Percentiles rank a stretch among this genome's conserved stretches.
These are phyloP conservation scores for Macquaria australasica DNA, from an alignment of 2,113 vertebrate species.

Conservation along the genomic window DNA sequence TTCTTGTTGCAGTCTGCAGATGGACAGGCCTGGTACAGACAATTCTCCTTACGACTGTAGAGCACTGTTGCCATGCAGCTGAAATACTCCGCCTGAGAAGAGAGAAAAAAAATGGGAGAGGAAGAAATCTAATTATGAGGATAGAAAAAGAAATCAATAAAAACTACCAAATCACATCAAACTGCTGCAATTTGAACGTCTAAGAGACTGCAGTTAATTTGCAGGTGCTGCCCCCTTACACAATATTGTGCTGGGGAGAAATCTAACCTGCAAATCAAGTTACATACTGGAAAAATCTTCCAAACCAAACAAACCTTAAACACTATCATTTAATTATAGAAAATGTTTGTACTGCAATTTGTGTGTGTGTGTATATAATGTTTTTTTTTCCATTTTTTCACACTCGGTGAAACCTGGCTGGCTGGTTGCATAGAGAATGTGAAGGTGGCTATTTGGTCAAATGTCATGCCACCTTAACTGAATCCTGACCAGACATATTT, in stretches of 20 bases:
- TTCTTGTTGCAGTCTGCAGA: constrained; percentile 92
- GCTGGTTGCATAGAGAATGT: background rate
- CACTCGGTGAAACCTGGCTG: background rate
- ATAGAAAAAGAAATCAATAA: constrained; percentile 34
- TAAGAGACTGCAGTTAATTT: constrained; percentile 15
- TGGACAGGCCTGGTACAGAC: constrained; percentile 94
- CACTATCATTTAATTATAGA: background rate
- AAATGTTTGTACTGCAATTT: background rate
- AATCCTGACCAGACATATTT: constrained; percentile 6
- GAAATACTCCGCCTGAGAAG: constrained; percentile 90
- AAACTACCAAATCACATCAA: constrained; percentile 31
- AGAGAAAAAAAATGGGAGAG: constrained; percentile 16
- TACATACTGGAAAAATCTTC: background rate
- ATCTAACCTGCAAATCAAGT: constrained; percentile 27
- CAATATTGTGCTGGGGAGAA: constrained; percentile 16
- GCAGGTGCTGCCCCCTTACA: constrained; percentile 2
- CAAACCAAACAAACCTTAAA: constrained; percentile 10
- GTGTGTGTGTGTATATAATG: no score
- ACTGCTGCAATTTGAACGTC: constrained; percentile 34
- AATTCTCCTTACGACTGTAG: constrained; percentile 91
- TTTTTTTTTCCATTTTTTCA: background rate
- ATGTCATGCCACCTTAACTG: background rate
- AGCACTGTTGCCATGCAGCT: constrained; percentile 90
- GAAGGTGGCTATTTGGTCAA: background rate
- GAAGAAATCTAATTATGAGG: constrained; percentile 37